Base-by-base conservation (phyloP, 2,888 invertebrate species). In the Drosophila mettleri region DNA sequence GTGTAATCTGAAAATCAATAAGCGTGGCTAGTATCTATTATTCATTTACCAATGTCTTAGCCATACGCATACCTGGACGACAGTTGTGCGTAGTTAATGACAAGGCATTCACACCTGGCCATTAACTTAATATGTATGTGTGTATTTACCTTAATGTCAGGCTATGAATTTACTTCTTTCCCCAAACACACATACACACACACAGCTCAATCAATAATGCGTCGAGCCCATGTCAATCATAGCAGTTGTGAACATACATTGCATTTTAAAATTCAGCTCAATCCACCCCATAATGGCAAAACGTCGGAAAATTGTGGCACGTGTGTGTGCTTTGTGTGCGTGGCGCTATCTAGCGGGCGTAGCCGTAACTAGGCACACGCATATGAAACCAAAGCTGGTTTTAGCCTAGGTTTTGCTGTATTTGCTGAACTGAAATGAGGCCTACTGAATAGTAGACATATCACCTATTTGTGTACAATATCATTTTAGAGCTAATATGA, bases 161-260 rank as follows among this genome's bases (percentile, higher is more conserved):
- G 38, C 39, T 14, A 53, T 60, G 34, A 60, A 41, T 36, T 27
- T 34, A 1, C 16, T 27, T 3, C 29, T 46, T n/a, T 10, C 2
- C 8, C 14, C 3, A 24, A 7, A n/a, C 41, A 24, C 41, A 3
- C n/a, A 10, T 22, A 27, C 27, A 6, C 9, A 27, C 43, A 27
- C 2, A 27, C 45, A 33, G 43, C 22, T 67, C 59, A 75, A 75
- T 76, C 68, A 76, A 75, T 76, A 75, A 61, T 72, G 45, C 54
- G 55, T 64, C 63, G 59, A 65, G 72, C 72, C 67, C 65, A 54
- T 43, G 66, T 69, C 77, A 78, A 78, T 66, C 64, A 62, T 65
- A 66, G 49, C 31, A 18, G 16, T 18, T 46, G 6, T 39, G 49
- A 39, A 52, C 54, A 45, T 51, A 16, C 29, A 27, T 14, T 52